Evolutionary conservation across 1,140 invertebrate genomes (phyloP).

Genomic region (Maconellicoccus hirsutus): DNA sequence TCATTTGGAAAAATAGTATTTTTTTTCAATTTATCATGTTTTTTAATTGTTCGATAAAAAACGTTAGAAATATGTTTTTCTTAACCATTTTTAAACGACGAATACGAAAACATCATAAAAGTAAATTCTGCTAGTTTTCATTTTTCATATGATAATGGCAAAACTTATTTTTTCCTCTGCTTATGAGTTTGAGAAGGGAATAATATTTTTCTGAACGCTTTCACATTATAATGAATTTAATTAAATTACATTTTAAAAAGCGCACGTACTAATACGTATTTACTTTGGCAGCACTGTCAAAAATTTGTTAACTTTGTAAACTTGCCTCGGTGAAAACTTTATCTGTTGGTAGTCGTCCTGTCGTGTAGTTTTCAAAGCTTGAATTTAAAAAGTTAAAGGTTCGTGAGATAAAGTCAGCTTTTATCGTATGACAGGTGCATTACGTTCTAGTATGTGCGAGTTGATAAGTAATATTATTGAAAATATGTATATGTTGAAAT

Average conservation of each 20-base stretch:
- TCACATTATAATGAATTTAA: not conserved
- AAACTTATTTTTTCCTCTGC: not conserved
- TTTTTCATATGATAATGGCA: not conserved
- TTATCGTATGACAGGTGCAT: not conserved
- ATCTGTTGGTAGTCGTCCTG: not conserved
- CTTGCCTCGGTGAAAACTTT: not conserved
- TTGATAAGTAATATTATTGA: too few relatives aligned
- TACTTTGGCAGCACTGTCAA: not conserved
- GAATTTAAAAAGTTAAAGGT: not conserved
- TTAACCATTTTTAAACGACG: too few relatives aligned
- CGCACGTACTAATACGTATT: not conserved
- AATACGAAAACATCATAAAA: too few relatives aligned
- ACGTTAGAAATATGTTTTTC: too few relatives aligned
- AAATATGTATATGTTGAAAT: too few relatives aligned
- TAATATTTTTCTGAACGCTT: not conserved
- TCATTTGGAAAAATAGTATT: too few relatives aligned
- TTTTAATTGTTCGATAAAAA: too few relatives aligned
- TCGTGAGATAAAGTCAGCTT: not conserved
- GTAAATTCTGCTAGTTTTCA: not conserved
- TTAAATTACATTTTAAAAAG: not conserved
- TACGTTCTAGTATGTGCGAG: not conserved
- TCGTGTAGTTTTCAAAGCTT: not conserved
- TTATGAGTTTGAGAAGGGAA: not conserved
- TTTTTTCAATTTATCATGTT: too few relatives aligned
- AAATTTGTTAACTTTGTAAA: not conserved